Evolutionary conservation across 2,113 vertebrate species (phyloP), one percentile per base, ranked within the genome.

Genomic region (Sula dactylatra): DNA sequence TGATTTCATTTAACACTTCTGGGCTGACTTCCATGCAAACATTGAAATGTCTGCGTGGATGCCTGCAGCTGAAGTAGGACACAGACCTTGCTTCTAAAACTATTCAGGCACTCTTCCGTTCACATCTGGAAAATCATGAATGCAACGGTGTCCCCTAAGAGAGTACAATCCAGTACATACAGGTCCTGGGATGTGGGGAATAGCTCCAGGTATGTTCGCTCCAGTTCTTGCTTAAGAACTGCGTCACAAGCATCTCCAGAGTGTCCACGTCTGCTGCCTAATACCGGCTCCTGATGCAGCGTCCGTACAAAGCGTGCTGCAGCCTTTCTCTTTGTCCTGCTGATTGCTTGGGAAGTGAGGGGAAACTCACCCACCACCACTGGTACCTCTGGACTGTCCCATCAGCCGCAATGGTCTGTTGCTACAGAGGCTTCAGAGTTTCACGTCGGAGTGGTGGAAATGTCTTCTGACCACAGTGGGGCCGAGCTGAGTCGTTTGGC

Each of bases 41-140:
- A 1, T 4, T 61, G 61, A n/a, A 17, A 3, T 16, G 8, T 64
- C 61, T 38, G n/a, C 1, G 1, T 50, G 16, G 16, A 7, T 50
- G 16, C 16, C 36, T 31, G 11, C 34, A 34, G 24, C 32, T 32
- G 31, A 69, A 76, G 25, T 20, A 64, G 12, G 42, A 34, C 13
- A 5, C 64, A 58, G 44, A 56, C 16, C 31, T 42, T 16, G 6
- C 24, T 29, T 58, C 49, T 64, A 10, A 70, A 77, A 42, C 34
- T 38, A 32, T 42, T 70, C 27, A 18, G 47, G 16, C 8, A 4
- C 4, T 44, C 11, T 50, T 77, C 38, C 7, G 10, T 34, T 56
- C 21, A 11, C 4, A 6, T 31, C 17, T 62, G 47, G 61, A 49
- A 62, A 55, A 27, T 15, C 0, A 1, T 16, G n/a, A 42, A 9